Evolutionary conservation across 2,888 invertebrate species (phyloP).

Genomic region (Eretmocerus hayati): DNA sequence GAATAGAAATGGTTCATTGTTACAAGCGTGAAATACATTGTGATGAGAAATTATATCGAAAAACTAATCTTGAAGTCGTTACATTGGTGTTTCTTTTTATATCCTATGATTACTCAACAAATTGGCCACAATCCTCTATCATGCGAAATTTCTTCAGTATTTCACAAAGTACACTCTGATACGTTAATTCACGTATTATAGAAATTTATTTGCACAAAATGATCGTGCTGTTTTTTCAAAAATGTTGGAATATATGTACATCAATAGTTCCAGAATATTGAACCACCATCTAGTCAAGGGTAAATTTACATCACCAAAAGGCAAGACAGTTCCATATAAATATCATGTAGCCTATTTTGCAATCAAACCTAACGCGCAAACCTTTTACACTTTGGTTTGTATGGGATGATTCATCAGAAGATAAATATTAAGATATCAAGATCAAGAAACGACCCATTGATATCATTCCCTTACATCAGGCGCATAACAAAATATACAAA

Average conservation of each 20-base stretch:
- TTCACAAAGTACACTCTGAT: too few relatives aligned
- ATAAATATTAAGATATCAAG: conserved; percentile 16
- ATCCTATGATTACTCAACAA: too few relatives aligned
- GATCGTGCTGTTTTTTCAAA: not conserved
- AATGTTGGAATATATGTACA: not conserved
- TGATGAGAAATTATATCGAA: too few relatives aligned
- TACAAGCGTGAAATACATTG: too few relatives aligned
- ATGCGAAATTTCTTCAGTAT: too few relatives aligned
- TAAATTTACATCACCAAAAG: conserved; percentile 16
- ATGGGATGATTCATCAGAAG: conserved; percentile 9
- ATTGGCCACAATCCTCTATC: too few relatives aligned
- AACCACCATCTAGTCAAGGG: conserved; percentile 14
- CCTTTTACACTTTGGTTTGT: conserved; percentile 10
- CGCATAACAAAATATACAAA: conserved; percentile 34
- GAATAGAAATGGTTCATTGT: too few relatives aligned
- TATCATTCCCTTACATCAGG: conserved; percentile 20
- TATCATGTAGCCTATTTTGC: conserved; percentile 4
- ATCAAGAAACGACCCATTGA: conserved; percentile 11
- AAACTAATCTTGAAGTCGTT: too few relatives aligned
- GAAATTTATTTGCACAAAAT: too few relatives aligned
- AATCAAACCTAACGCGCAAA: conserved; percentile 7
- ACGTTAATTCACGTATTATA: too few relatives aligned
- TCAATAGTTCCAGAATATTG: not conserved
- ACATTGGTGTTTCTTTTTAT: too few relatives aligned
- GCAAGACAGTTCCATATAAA: conserved; percentile 15